Evolutionary conservation across 2,888 invertebrate species (phyloP).

Genomic region (Caenorhabditis zanzibari): DNA sequence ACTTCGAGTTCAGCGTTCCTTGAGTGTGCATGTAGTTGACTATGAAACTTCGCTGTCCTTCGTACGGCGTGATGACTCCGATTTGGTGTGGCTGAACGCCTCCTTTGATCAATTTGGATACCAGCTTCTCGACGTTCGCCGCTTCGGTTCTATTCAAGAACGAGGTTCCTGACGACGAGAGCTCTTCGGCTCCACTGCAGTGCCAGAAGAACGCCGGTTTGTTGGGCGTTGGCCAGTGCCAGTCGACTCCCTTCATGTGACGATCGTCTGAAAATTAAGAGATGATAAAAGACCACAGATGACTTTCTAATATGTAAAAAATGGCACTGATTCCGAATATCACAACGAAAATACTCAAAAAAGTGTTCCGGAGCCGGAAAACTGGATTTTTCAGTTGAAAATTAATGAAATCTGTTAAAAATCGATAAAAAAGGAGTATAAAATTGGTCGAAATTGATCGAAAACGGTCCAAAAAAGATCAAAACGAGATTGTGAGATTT

Average conservation of each 20-base stretch:
- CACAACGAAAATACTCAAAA: too few relatives aligned
- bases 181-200: slow-evolving; percentile 96
- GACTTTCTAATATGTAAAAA: too few relatives aligned
- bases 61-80: slow-evolving; percentile 97
- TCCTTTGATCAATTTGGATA: slow-evolving; percentile 88
- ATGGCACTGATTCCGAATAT: too few relatives aligned
- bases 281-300: too few relatives aligned
- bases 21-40: slow-evolving; percentile 99
- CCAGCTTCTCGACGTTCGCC: slow-evolving; percentile 97
- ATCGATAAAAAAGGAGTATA: too few relatives aligned
- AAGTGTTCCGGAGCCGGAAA: too few relatives aligned
- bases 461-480: too few relatives aligned
- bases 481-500: too few relatives aligned
- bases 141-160: slow-evolving; percentile 98
- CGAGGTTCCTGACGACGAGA: slow-evolving; percentile 98
- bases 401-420: too few relatives aligned
- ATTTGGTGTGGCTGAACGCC: slow-evolving; percentile 98
- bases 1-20: slow-evolving; percentile 95
- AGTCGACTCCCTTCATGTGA: slow-evolving; percentile 92
- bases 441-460: too few relatives aligned
- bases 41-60: slow-evolving; percentile 90
- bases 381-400: too few relatives aligned
- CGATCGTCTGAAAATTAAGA: slow-evolving; percentile 88
- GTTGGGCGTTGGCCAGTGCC: slow-evolving; percentile 97
- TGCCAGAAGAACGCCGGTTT: slow-evolving; percentile 99